A percentile compares a stretch with the other conserved stretches of the same genome.
These are phyloP conservation scores for Elysia crispata DNA, from an alignment of 2,888 invertebrate genomes.

Conservation along the genomic window DNA sequence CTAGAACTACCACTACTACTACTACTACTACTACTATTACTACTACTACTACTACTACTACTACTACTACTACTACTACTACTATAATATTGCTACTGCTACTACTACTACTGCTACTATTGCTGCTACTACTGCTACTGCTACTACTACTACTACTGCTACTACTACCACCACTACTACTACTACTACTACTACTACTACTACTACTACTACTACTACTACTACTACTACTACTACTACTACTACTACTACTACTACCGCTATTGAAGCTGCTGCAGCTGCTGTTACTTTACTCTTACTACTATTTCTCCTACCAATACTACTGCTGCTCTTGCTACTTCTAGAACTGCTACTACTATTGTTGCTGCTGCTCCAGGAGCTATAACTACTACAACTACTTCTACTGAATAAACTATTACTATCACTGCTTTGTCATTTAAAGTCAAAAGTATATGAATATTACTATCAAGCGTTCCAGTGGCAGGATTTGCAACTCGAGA, in stretches of 20 bases:
- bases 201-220: slow-evolving; percentile 22
- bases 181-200: slow-evolving; percentile 25
- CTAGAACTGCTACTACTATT: too few species aligned
- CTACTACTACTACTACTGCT: slow-evolving; percentile 1
- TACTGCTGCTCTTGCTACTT: neutral
- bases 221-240: slow-evolving; percentile 15
- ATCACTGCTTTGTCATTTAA: too few species aligned
- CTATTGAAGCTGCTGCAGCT: too few species aligned
- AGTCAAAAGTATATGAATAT: too few species aligned
- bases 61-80: too few species aligned
- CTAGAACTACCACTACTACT: neutral
- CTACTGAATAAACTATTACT: too few species aligned
- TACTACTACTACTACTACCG: slow-evolving; percentile 1
- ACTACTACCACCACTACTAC: neutral
- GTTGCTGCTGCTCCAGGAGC: too few species aligned
- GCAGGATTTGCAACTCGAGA: too few species aligned
- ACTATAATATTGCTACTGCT: too few species aligned
- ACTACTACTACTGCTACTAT: neutral
- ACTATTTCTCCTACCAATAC: neutral
- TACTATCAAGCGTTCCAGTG: too few species aligned
- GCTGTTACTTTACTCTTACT: neutral
- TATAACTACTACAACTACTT: too few species aligned
- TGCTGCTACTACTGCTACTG: neutral
- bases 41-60: neutral
- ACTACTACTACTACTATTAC: slow-evolving; percentile 4